Evolutionary conservation across 2,797 vertebrate genomes (phyloP).

Genomic region (Mormyrus hasselquistii): DNA sequence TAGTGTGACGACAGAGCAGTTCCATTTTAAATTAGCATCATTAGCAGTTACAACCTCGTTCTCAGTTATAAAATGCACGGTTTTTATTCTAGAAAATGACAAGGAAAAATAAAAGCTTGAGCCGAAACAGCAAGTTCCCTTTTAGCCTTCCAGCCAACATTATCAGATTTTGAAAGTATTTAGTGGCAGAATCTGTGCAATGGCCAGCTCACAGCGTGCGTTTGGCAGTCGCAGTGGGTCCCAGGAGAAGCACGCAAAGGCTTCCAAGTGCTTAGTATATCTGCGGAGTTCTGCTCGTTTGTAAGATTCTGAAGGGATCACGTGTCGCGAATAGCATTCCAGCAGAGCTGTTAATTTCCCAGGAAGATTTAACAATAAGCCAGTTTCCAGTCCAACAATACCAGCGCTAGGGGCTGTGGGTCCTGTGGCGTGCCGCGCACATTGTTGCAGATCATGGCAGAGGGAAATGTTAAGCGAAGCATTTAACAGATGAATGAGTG

Average conservation of each 20-base stretch:
- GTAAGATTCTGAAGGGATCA: not conserved
- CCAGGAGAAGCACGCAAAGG: not conserved
- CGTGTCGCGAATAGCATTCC: not conserved
- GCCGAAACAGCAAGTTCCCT: not conserved
- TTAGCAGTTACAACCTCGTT: not conserved
- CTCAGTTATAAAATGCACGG: not conserved
- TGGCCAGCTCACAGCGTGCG: not conserved
- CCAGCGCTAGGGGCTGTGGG: not conserved
- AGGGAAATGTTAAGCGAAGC: not conserved
- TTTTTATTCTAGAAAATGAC: not conserved
- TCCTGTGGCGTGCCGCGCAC: not conserved
- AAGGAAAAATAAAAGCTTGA: not conserved
- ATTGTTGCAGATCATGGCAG: not conserved
- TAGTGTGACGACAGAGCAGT: not conserved
- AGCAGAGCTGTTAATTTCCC: slow-evolving; percentile 1
- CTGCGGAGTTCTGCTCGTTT: not conserved
- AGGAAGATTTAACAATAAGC: slow-evolving; percentile 2
- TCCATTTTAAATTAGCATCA: not conserved
- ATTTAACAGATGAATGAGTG: not conserved
- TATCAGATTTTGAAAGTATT: not conserved
- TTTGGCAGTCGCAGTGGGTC: not conserved
- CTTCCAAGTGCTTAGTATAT: not conserved
- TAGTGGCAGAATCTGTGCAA: not conserved
- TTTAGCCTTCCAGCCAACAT: not conserved
- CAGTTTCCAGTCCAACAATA: not conserved